Conservation (phyloP, 1,140 invertebrate species). For the Pomacea maculata region DNA sequence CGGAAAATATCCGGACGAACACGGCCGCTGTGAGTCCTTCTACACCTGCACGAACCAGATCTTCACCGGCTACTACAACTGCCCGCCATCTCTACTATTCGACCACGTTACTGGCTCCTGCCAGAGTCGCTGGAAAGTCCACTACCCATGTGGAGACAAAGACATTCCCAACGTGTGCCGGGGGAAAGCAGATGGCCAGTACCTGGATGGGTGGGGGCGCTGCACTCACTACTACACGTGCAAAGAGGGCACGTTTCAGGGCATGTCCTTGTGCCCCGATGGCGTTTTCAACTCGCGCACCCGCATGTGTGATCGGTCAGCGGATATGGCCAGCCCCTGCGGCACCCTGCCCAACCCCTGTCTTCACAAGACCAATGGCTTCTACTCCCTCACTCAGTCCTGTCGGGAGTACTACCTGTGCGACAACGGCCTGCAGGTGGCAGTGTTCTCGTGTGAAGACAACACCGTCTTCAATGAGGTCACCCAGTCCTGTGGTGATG, state of each 20-base stretch:
- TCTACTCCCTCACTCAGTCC: background rate
- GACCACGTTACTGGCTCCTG: conserved; percentile 29
- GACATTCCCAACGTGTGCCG: conserved; percentile 24
- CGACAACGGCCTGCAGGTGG: conserved; percentile 22
- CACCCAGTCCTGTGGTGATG: conserved; percentile 14
- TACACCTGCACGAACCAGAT: conserved; percentile 28
- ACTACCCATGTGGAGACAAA: conserved; percentile 33
- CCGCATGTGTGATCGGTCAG: conserved; percentile 22
- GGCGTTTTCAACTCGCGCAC: conserved; percentile 32
- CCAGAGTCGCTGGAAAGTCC: conserved; percentile 17
- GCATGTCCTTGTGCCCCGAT: conserved; percentile 29
- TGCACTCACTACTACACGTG: conserved; percentile 39
- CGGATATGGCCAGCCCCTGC: conserved; percentile 23
- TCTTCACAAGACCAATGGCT: conserved; percentile 22
- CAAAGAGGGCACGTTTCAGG: conserved; percentile 13
- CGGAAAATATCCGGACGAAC: conserved; percentile 34
- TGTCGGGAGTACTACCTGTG: conserved; percentile 24
- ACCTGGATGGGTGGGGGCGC: conserved; percentile 31
- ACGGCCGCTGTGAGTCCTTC: conserved; percentile 34
- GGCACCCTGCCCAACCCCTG: conserved; percentile 27
- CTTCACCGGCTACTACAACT: conserved; percentile 34
- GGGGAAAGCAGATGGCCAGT: conserved; percentile 22
- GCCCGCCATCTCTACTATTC: conserved; percentile 22
- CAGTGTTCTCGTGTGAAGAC: conserved; percentile 16
- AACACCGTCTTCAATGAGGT: conserved; percentile 16